phyloP scores from a whole-genome alignment of 2,797 vertebrate genomes.

The Mus caroli region DNA sequence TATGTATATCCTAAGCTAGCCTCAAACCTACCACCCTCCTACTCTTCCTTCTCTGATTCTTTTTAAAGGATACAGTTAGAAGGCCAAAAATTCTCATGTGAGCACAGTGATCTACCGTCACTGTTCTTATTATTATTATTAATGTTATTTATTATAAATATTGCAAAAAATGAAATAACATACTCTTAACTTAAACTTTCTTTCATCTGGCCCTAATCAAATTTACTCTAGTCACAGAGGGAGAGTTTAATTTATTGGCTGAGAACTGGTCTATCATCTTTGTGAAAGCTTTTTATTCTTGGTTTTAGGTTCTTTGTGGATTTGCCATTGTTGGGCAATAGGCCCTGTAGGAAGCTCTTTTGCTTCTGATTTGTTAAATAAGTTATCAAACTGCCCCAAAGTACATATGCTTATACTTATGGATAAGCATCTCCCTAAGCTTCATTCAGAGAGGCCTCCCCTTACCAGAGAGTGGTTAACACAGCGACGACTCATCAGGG shows the following conservation, averaged over 20 bases:
- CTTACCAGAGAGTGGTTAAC: not conserved
- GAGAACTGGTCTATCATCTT: not conserved
- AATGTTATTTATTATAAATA: constrained; percentile 38
- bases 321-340: not conserved
- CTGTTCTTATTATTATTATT: not conserved
- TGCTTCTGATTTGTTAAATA: not conserved
- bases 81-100: not conserved
- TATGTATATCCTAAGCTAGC: not conserved
- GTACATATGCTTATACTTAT: not conserved
- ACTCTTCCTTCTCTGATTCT: not conserved
- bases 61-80: not conserved
- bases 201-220: constrained; percentile 17
- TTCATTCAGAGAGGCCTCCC: not conserved
- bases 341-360: not conserved
- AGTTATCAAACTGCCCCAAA: not conserved
- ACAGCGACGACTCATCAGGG: not conserved
- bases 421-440: not conserved
- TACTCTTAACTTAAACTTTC: not conserved
- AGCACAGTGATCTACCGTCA: not conserved
- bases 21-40: not conserved
- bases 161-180: constrained; percentile 21
- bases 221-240: not conserved
- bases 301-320: not conserved
- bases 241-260: not conserved
- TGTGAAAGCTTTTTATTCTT: not conserved